Percentiles rank a stretch among this genome's conserved stretches.
Conservation (phyloP, 2,797 vertebrate genomes). For the Cryptoblepharus egeriae region DNA sequence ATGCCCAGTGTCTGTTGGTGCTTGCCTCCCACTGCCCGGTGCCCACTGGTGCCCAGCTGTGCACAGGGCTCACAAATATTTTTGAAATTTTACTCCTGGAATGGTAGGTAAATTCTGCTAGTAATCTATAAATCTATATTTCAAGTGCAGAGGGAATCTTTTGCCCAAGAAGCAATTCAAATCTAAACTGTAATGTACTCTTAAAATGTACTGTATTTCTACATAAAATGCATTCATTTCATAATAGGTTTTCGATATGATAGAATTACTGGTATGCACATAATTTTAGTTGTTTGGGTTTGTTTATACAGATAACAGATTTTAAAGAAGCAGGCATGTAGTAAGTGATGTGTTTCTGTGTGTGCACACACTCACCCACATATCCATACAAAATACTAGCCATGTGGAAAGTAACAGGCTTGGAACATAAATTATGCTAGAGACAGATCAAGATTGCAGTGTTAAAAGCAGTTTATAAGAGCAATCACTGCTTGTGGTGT, state of each 20-base stretch:
- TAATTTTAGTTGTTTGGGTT: not conserved
- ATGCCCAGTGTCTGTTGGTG: too few species aligned
- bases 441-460: not conserved
- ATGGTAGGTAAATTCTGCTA: too few species aligned
- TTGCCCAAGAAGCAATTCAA: not conserved
- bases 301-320: not conserved
- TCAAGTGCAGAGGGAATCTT: not conserved
- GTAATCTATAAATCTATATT: not conserved
- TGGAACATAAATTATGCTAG: not conserved
- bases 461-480: not conserved
- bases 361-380: too few species aligned
- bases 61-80: too few species aligned
- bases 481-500: not conserved
- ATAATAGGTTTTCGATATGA: not conserved
- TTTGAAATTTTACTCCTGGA: too few species aligned
- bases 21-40: too few species aligned
- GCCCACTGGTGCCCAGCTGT: too few species aligned
- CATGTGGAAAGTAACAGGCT: not conserved
- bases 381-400: not conserved
- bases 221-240: not conserved
- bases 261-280: not conserved
- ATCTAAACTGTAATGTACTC: not conserved
- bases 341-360: not conserved
- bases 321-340: not conserved
- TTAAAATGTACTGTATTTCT: not conserved